Base-by-base conservation (phyloP, 2,888 invertebrate species). In the Lepidonotus clava region DNA sequence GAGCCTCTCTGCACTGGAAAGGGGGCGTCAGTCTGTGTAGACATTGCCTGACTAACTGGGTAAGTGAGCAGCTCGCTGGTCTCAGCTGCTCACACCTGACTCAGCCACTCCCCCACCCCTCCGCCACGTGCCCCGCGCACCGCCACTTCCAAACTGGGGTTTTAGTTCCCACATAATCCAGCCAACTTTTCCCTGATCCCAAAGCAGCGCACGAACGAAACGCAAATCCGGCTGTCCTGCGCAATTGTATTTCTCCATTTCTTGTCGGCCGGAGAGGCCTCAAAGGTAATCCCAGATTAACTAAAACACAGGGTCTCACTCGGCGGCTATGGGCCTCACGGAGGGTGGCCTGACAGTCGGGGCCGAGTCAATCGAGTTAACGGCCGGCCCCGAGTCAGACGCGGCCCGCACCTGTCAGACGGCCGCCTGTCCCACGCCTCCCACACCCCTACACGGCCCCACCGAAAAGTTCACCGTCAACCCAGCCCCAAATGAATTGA, bases 231-330 rank as follows among this genome's bases (percentile, higher is more conserved):
- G 5, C 80, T 80, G 80, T 80, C 80, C 46, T 24, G 24, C 80
- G 34, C 80, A 80, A 80, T 80, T 80, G 80, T 80, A 80, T 80
- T 80, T 80, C 80, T 80, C 80, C 80, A 51, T 80, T 80, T 51
- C 80, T n/a, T 46, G 80, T 32, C 46, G n/a, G 80, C 80, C 80
- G 46, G 24, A 11, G 51, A 18, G 21, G 80, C 80, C 80, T 80
- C 80, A 80, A 80, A 80, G 80, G 80, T 80, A 80, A 80, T 80
- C 80, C 80, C 41, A 51, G 80, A 80, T 80, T 80, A 80, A 80
- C 80, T 80, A 80, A 80, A 80, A 80, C 80, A 80, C 80, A 80
- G 51, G 46, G 80, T 51, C 41, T 51, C 80, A 80, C 80, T 80
- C 80, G 46, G 80, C 46, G 11, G 32, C 80, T 80, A 80, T 80